Conservation (phyloP, 2,888 invertebrate genomes). For the Loripinus fragilis region DNA sequence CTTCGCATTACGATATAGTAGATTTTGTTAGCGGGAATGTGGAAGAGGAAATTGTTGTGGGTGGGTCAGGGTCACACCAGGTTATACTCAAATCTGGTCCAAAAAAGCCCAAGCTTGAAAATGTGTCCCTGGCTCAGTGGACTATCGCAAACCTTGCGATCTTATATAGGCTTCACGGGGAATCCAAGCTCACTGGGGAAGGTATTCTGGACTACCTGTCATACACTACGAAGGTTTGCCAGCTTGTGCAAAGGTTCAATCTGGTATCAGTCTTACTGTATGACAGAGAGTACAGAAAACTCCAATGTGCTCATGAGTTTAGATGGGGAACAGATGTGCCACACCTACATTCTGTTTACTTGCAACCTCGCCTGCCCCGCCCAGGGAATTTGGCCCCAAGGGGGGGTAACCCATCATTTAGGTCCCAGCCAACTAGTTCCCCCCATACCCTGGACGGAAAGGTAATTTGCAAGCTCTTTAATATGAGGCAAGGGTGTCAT, state of each 20-base stretch:
- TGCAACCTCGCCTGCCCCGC: too few species aligned
- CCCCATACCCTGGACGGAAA: neutral
- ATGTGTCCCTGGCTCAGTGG: too few species aligned
- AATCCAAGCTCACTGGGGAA: neutral
- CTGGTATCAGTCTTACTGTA: too few species aligned
- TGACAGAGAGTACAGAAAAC: too few species aligned
- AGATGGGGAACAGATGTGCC: too few species aligned
- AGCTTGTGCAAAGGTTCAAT: too few species aligned
- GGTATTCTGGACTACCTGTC: neutral
- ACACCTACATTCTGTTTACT: too few species aligned
- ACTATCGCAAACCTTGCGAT: neutral
- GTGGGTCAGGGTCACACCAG: neutral
- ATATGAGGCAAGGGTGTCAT: neutral
- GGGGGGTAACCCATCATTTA: too few species aligned
- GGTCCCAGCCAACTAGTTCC: too few species aligned
- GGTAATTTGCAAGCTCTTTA: constrained; percentile 1
- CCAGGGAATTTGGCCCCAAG: too few species aligned
- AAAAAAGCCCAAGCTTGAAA: neutral
- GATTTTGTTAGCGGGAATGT: neutral
- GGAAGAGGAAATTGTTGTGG: neutral
- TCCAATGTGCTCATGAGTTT: too few species aligned
- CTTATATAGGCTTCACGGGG: neutral
- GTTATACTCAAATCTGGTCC: neutral
- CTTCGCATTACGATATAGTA: neutral
- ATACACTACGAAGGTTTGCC: too few species aligned